phyloP scores from a whole-genome alignment of 2,797 vertebrate genomes.

The Huso huso region DNA sequence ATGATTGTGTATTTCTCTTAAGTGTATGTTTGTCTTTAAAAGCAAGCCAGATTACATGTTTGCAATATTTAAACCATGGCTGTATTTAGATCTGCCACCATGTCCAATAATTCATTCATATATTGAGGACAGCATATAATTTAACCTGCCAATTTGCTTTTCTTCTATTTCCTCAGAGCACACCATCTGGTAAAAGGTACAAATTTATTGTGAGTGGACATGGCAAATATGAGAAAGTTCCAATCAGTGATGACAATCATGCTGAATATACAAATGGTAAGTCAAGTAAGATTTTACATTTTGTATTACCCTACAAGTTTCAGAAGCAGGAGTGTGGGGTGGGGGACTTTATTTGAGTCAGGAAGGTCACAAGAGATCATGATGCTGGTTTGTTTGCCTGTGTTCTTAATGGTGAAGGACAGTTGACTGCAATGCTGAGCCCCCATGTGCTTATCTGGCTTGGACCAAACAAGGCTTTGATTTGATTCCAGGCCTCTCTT shows the following conservation, averaged over 20 bases:
- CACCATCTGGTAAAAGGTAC: constrained; percentile 68
- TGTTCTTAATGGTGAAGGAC: too few relatives aligned
- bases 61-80: not conserved
- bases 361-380: too few relatives aligned
- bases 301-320: too few relatives aligned
- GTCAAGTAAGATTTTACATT: constrained; percentile 36
- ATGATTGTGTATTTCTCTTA: too few relatives aligned
- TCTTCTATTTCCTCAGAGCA: constrained; percentile 43
- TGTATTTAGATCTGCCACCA: not conserved
- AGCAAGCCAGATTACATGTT: not conserved
- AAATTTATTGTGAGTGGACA: constrained; percentile 87
- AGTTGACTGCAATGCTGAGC: too few relatives aligned
- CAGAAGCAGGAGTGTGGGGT: too few relatives aligned
- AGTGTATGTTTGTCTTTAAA: too few relatives aligned
- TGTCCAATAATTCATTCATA: not conserved
- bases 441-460: too few relatives aligned
- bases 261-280: constrained; percentile 35
- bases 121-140: not conserved
- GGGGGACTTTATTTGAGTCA: too few relatives aligned
- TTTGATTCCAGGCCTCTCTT: too few relatives aligned
- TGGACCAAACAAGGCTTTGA: too few relatives aligned
- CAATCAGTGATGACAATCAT: constrained; percentile 47
- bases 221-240: constrained; percentile 88
- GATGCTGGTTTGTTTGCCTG: too few relatives aligned
- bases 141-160: not conserved